A percentile compares a stretch with the other conserved stretches of the same genome.
Evolutionary conservation across 2,797 vertebrate species (phyloP).

Genomic region (Esox lucius): DNA sequence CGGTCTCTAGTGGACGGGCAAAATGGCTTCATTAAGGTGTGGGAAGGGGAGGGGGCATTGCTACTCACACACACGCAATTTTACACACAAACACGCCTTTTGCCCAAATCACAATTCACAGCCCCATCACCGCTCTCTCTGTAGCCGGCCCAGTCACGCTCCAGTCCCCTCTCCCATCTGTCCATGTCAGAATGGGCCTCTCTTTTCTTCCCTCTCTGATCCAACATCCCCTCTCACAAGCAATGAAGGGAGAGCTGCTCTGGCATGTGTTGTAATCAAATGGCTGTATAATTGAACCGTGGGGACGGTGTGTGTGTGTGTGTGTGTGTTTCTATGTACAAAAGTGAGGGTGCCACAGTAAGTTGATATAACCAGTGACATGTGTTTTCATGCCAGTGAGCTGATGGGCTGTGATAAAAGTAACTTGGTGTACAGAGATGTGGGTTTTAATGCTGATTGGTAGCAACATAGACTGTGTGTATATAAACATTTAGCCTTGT

Average conservation of each 20-base stretch:
- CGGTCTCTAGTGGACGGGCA: neutral
- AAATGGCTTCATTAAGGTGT: constrained; percentile 5
- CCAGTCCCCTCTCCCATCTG: constrained; percentile 69
- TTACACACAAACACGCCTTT: constrained; percentile 7
- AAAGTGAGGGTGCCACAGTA: neutral
- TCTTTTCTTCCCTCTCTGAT: constrained; percentile 42
- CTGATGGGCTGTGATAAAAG: neutral
- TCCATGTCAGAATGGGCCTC: constrained; percentile 59
- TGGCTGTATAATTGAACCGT: constrained; percentile 43
- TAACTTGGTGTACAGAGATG: neutral
- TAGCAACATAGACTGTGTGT: neutral
- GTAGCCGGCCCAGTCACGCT: constrained; percentile 72
- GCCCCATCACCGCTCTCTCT: neutral
- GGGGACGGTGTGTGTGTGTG: neutral
- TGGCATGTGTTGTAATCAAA: constrained; percentile 55
- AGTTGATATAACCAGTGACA: neutral
- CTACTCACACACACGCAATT: neutral
- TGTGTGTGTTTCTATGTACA: neutral
- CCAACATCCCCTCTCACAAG: constrained; percentile 26
- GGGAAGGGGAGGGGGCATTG: neutral
- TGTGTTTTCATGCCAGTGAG: neutral
- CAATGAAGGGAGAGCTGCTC: constrained; percentile 25
- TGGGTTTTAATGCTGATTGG: neutral
- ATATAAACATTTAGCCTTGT: neutral
- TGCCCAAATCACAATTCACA: neutral